These are phyloP conservation scores for Australoheros facetus DNA, from an alignment of 2,797 vertebrate species.

Conservation along the genomic window DNA sequence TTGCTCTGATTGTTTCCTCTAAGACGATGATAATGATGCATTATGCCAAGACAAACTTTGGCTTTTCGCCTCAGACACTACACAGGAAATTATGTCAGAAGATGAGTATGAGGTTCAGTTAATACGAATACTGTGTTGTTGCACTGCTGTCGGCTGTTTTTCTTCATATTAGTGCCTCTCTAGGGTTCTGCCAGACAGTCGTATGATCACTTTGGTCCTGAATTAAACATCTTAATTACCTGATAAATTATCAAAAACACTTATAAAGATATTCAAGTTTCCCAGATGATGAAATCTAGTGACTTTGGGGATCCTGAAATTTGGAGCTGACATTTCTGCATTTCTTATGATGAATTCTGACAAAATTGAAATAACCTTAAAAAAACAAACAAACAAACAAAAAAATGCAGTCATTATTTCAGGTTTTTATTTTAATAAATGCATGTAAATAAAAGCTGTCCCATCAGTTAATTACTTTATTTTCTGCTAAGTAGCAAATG, in stretches of 20 bases:
- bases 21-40: slow-evolving; percentile 6
- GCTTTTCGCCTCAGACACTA: not conserved
- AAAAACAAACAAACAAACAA: no score
- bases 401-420: no score
- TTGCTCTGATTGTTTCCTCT: slow-evolving; percentile 51
- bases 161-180: not conserved
- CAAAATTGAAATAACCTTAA: no score
- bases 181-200: not conserved
- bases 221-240: not conserved
- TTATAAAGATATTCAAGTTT: not conserved
- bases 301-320: not conserved
- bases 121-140: not conserved
- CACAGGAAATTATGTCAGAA: slow-evolving; percentile 27
- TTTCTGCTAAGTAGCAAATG: no score
- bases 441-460: no score
- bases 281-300: not conserved
- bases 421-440: no score
- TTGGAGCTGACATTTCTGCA: no score
- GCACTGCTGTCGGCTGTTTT: not conserved
- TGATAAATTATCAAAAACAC: not conserved
- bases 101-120: not conserved
- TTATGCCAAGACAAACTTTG: not conserved
- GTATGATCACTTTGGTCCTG: not conserved
- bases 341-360: no score
- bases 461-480: no score